Percentiles rank a stretch among this genome's conserved stretches.
Conservation (phyloP, 2,113 vertebrate genomes). For the Xiphophorus couchianus region DNA sequence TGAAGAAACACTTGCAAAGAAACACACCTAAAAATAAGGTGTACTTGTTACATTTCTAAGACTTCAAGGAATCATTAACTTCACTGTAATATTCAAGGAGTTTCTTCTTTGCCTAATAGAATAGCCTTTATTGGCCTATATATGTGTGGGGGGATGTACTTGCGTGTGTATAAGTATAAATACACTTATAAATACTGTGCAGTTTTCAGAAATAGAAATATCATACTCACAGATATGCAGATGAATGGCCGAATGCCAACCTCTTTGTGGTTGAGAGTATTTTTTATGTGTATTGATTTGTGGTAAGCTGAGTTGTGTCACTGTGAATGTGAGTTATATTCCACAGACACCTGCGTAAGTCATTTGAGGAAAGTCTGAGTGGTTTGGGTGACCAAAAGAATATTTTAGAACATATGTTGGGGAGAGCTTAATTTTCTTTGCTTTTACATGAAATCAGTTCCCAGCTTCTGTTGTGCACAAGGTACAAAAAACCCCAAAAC, state of each 20-base stretch:
- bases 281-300: slow-evolving; percentile 37
- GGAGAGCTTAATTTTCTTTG: slow-evolving; percentile 7
- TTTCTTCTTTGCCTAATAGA: slow-evolving; percentile 11
- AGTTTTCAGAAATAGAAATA: no score
- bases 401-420: slow-evolving; percentile 12
- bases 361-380: neutral
- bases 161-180: no score
- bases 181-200: no score
- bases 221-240: no score
- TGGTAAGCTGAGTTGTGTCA: neutral
- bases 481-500: neutral
- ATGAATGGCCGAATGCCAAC: slow-evolving; percentile 13
- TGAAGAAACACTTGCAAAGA: neutral
- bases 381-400: slow-evolving; percentile 15
- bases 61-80: no score
- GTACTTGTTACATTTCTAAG: no score
- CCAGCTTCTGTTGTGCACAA: slow-evolving; percentile 12
- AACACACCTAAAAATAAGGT: neutral
- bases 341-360: neutral
- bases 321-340: neutral
- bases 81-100: slow-evolving; percentile 22
- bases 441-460: slow-evolving; percentile 27
- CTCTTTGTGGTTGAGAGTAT: slow-evolving; percentile 25
- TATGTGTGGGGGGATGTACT: no score
- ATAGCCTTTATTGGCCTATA: no score